Base-by-base conservation (phyloP, 2,888 invertebrate species). In the Pyrocoelia pectoralis region DNA sequence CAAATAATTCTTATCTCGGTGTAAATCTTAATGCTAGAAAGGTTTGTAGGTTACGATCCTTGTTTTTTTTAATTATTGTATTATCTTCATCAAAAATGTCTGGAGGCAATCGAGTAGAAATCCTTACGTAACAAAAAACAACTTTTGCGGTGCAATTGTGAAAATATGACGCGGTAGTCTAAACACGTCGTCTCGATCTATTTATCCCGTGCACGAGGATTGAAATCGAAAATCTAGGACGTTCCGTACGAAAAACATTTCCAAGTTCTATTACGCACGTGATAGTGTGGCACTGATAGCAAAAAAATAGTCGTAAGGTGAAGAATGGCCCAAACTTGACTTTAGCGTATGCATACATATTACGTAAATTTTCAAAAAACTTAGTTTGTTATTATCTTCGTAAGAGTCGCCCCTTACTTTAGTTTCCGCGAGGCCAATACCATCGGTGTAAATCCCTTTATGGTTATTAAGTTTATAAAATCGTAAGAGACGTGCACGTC, bases 221-320 rank as follows among this genome's bases (percentile, higher is more conserved):
- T 75, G 76, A 77, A 76, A 77, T 76, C 74, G 75, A 74, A 77
- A 76, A 76, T 73, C 73, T 69, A 61, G 68, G 68, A 66, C 63
- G 70, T 69, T 71, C 68, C 59, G 61, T 61, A 62, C 54, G 61
- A 65, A 65, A 67, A 70, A 70, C 69, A 69, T 71, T 71, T 66
- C 66, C 65, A 69, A 70, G 66, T 69, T 68, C 61, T 61, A 61
- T 63, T 64, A 53, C 60, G 65, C 62, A 70, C 68, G 70, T 69
- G 69, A 69, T 71, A 66, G 68, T 67, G 66, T 49, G 67, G 61
- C 70, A 63, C 61, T 69, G 73, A 72, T 73, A 72, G 72, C 68
- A 70, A 70, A 72, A 73, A 73, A 72, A 72, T 74, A 68, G 73
- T 70, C 70, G 69, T 62, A 49, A 70, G 67, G 70, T 68, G 67